Conservation (phyloP, 2,888 invertebrate species). For the Beris morrisii region DNA sequence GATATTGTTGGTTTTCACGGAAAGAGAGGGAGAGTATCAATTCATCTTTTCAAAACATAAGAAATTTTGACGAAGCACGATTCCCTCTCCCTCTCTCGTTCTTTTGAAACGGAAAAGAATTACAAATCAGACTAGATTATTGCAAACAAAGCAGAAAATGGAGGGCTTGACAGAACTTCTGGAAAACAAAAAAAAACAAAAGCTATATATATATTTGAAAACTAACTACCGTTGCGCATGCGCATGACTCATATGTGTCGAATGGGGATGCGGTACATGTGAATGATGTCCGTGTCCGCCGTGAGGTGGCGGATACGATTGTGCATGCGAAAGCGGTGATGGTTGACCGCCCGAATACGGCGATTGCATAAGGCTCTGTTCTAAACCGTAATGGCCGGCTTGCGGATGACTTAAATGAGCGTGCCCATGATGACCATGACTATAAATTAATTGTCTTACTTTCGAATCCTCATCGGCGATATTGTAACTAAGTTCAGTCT, state of each 20-base stretch:
- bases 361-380: constrained; percentile 75
- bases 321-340: constrained; percentile 66
- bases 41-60: too few relatives aligned
- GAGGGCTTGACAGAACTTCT: too few relatives aligned
- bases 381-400: constrained; percentile 66
- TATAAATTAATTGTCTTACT: constrained; percentile 95
- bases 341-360: constrained; percentile 60
- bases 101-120: too few relatives aligned
- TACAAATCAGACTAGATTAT: too few relatives aligned
- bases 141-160: too few relatives aligned
- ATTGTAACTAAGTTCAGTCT: constrained; percentile 96
- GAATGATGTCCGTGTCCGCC: constrained; percentile 61
- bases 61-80: too few relatives aligned
- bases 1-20: too few relatives aligned
- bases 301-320: constrained; percentile 53
- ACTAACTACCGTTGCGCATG: constrained; percentile 79
- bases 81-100: too few relatives aligned
- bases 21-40: too few relatives aligned
- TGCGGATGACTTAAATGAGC: constrained; percentile 68
- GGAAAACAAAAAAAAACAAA: too few relatives aligned
- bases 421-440: constrained; percentile 70
- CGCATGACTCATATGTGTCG: constrained; percentile 67
- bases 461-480: constrained; percentile 93
- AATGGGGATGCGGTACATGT: constrained; percentile 71
- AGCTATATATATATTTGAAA: constrained; percentile 14